Evolutionary conservation across 2,113 vertebrate genomes (phyloP).

Genomic region (Nibea coibor): DNA sequence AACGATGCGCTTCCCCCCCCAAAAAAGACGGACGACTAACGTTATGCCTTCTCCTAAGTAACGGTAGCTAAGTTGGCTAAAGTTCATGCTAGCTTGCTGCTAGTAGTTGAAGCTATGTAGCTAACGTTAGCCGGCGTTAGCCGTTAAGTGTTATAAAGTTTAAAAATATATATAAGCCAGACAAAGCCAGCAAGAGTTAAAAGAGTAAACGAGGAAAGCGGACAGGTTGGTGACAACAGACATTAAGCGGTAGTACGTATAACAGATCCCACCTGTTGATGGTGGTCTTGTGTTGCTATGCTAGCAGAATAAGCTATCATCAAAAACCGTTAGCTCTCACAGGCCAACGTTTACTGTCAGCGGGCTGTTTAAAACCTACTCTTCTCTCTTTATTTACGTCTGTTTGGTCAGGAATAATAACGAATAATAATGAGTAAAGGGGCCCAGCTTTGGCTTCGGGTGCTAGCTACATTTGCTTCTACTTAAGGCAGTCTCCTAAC

Average conservation of each 20-base stretch:
- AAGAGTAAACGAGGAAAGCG: background rate
- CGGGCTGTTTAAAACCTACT: background rate
- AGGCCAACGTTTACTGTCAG: background rate
- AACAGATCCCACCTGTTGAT: conserved; percentile 53
- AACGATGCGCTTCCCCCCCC: background rate
- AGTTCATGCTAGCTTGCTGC: conserved; percentile 42
- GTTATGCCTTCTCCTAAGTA: background rate
- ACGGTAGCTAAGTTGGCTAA: conserved; percentile 37
- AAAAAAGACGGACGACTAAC: background rate
- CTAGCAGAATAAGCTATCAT: conserved; percentile 11
- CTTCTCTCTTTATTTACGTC: accelerated
- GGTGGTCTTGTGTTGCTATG: conserved; percentile 18
- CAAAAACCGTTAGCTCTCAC: background rate
- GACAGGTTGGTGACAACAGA: background rate
- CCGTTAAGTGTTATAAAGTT: background rate
- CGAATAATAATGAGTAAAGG: too few relatives aligned
- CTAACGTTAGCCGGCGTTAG: conserved; percentile 35
- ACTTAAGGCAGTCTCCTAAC: conserved; percentile 22
- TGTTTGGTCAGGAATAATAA: background rate
- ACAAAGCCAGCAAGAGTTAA: background rate
- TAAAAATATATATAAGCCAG: background rate
- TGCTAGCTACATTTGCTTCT: background rate
- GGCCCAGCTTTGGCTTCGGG: background rate
- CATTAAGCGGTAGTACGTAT: background rate
- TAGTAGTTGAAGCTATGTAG: conserved; percentile 24